Percentiles rank a stretch among this genome's conserved stretches.
Evolutionary conservation across 2,113 vertebrate genomes (phyloP).

Genomic region (Electrona antarctica): DNA sequence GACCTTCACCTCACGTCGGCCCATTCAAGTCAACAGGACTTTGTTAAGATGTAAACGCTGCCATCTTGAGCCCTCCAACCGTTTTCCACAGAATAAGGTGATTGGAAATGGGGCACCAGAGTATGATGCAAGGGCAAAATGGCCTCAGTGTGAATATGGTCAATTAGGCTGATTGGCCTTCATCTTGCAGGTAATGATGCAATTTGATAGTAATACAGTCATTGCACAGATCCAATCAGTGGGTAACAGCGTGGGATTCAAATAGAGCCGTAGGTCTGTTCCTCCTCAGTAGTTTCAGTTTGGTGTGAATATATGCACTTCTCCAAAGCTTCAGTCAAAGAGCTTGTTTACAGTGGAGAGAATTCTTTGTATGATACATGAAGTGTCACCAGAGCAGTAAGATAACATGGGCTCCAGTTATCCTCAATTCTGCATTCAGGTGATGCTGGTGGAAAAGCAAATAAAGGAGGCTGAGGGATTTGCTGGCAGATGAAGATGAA

Average conservation of each 20-base stretch:
- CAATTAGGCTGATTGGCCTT: slow-evolving; percentile 49
- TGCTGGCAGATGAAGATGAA: slow-evolving; percentile 28
- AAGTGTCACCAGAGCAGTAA: neutral
- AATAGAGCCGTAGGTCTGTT: slow-evolving; percentile 48
- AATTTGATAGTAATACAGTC: slow-evolving; percentile 67
- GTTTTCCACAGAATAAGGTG: slow-evolving; percentile 28
- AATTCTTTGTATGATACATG: slow-evolving; percentile 6
- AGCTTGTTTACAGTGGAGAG: slow-evolving; percentile 21
- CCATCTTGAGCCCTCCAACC: slow-evolving; percentile 36
- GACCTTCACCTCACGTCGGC: slow-evolving; percentile 64
- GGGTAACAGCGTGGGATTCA: slow-evolving; percentile 51
- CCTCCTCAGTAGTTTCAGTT: slow-evolving; percentile 29
- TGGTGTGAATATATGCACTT: slow-evolving; percentile 14
- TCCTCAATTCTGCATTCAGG: neutral
- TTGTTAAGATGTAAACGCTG: slow-evolving; percentile 50
- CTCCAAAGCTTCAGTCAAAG: slow-evolving; percentile 38
- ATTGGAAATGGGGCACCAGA: slow-evolving; percentile 27
- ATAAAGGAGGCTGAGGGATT: slow-evolving; percentile 27
- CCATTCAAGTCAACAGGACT: slow-evolving; percentile 33
- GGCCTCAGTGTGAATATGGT: slow-evolving; percentile 11
- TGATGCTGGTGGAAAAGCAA: neutral
- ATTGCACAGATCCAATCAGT: slow-evolving; percentile 60
- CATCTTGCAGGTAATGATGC: slow-evolving; percentile 68
- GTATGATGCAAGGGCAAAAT: slow-evolving; percentile 22
- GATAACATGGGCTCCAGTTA: neutral